Percentiles rank a stretch among this genome's conserved stretches.
These are phyloP conservation scores for Galendromus occidentalis DNA, from an alignment of 1,140 invertebrate species.

Conservation along the genomic window DNA sequence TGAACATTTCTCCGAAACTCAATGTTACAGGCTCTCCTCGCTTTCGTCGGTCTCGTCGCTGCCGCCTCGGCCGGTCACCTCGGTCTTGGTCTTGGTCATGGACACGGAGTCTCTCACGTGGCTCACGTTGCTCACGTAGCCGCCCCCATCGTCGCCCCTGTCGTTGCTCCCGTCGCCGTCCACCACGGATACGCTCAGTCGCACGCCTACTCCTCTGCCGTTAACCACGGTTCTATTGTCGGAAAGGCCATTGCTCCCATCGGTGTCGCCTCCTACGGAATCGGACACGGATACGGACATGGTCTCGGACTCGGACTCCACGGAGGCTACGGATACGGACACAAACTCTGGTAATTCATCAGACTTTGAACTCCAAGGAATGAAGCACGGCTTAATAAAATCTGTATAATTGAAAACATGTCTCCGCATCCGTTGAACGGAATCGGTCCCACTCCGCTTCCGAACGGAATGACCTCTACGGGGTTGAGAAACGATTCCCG, in stretches of 20 bases:
- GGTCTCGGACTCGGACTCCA: neutral
- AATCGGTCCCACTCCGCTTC: no score
- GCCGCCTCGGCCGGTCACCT: neutral
- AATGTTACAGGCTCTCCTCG: neutral
- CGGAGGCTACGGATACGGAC: conserved; percentile 8
- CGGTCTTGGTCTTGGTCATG: neutral
- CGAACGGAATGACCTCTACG: no score
- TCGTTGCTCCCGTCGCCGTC: neutral
- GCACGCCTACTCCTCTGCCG: neutral
- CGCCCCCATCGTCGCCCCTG: neutral
- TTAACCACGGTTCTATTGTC: conserved; percentile 2
- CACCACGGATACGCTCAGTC: neutral
- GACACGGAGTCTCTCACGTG: neutral
- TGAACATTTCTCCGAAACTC: no score
- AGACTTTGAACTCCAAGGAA: no score
- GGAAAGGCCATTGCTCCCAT: neutral
- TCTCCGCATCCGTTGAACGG: no score
- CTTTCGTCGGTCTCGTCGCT: neutral
- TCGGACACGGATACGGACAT: neutral
- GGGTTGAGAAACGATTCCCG: no score
- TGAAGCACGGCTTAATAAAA: no score
- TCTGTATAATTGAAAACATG: no score
- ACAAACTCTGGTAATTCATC: neutral
- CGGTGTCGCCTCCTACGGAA: neutral
- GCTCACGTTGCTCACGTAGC: neutral